Evolutionary conservation across 2,113 vertebrate genomes (phyloP).

Genomic region (Patagioenas fasciata): DNA sequence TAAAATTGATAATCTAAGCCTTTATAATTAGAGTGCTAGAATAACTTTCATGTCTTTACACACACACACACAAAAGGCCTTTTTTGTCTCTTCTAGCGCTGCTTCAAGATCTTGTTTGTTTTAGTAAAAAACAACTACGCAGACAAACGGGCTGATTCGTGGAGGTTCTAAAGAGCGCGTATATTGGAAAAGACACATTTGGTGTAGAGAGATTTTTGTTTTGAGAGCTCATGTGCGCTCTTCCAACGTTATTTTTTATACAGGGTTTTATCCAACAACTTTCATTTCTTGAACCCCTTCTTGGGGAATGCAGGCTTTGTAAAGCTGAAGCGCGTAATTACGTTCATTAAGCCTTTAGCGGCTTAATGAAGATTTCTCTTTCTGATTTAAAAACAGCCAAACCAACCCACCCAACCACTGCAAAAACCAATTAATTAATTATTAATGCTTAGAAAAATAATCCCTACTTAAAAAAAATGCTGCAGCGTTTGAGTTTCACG

Average conservation of each 20-base stretch:
- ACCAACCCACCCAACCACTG: rapidly evolving
- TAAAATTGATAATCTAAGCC: not conserved
- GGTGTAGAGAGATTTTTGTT: not conserved
- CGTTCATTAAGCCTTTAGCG: not conserved
- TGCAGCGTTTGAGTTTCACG: not conserved
- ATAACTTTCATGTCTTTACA: not conserved
- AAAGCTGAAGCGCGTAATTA: not conserved
- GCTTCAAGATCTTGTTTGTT: not conserved
- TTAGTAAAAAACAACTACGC: not conserved
- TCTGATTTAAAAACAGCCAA: not conserved
- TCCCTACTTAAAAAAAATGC: not conserved
- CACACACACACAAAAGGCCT: not conserved
- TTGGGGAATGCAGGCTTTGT: not conserved
- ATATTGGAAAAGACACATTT: not conserved
- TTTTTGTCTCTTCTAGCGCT: not conserved
- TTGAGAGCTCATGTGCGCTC: not conserved
- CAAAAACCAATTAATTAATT: too few relatives aligned
- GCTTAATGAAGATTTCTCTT: not conserved
- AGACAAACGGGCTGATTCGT: not conserved
- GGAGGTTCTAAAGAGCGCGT: not conserved
- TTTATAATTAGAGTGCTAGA: not conserved
- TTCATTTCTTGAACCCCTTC: not conserved
- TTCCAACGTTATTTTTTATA: not conserved
- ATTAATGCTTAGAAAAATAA: not conserved
- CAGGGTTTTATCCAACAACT: not conserved